Percentiles rank a stretch among this genome's conserved stretches.
Evolutionary conservation across 2,113 vertebrate genomes (phyloP).

Genomic region (Spea bombifrons): DNA sequence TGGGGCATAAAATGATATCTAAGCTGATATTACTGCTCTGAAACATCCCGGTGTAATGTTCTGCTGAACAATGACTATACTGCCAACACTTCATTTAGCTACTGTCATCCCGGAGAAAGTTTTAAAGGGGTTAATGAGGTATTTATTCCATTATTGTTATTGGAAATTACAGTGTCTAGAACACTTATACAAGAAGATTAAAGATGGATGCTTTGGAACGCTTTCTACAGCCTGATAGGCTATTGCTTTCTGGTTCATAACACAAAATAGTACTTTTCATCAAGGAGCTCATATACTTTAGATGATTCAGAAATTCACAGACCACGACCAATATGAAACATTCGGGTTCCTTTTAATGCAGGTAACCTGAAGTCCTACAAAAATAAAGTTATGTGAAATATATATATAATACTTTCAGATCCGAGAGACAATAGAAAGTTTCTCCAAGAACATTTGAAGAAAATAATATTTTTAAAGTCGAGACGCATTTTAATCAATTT

Average conservation of each 20-base stretch:
- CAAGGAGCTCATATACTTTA: conserved; percentile 67
- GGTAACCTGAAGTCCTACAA: conserved; percentile 21
- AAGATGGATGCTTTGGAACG: conserved; percentile 70
- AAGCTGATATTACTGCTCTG: background rate
- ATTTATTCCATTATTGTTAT: conserved; percentile 63
- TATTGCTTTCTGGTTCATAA: conserved; percentile 75
- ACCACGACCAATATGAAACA: conserved; percentile 74
- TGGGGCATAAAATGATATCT: too few relatives aligned
- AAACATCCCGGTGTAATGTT: conserved; percentile 51
- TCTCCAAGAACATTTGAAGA: too few relatives aligned
- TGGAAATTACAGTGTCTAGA: conserved; percentile 65
- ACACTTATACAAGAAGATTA: conserved; percentile 68
- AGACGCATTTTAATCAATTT: too few relatives aligned
- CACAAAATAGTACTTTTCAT: conserved; percentile 68
- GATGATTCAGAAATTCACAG: conserved; percentile 75
- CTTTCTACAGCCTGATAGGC: conserved; percentile 65
- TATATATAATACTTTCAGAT: conserved; percentile 1
- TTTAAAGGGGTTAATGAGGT: conserved; percentile 63
- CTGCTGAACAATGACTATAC: conserved; percentile 59
- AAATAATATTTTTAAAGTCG: too few relatives aligned
- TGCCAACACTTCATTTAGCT: conserved; percentile 65
- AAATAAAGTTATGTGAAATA: conserved; percentile 41
- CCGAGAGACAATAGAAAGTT: too few relatives aligned
- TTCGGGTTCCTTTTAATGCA: conserved; percentile 56
- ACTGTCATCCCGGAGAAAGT: conserved; percentile 60